Evolutionary conservation across 2,888 invertebrate species (phyloP).

Genomic region (Amphipoea lucens): DNA sequence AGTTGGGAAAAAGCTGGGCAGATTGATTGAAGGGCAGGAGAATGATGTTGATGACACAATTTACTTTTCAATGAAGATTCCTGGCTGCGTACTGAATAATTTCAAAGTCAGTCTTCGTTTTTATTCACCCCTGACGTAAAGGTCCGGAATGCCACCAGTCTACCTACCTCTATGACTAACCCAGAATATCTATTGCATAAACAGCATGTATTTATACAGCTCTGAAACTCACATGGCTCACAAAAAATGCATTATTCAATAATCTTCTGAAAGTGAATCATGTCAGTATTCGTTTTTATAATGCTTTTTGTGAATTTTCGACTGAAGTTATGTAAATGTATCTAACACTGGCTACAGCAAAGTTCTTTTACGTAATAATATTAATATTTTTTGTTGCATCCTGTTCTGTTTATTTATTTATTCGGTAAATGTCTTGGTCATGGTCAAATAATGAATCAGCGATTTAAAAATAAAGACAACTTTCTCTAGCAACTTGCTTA

Average conservation of each 20-base stretch:
- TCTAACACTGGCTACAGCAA: background rate
- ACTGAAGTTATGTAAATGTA: conserved; percentile 4
- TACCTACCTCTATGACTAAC: background rate
- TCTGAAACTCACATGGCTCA: conserved; percentile 4
- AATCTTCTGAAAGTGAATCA: conserved; percentile 14
- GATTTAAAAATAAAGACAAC: too few relatives aligned
- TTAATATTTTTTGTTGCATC: background rate
- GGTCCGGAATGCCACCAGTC: background rate
- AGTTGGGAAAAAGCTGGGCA: background rate
- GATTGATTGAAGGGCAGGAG: background rate
- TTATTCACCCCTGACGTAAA: conserved; percentile 4
- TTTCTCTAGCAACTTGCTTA: background rate
- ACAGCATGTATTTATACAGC: background rate
- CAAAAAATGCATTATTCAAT: conserved; percentile 16
- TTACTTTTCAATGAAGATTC: background rate
- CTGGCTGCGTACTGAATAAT: background rate
- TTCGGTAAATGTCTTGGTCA: background rate
- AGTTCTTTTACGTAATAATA: conserved; percentile 3
- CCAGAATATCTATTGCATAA: conserved; percentile 1
- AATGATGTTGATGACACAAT: background rate
- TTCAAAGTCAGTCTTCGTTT: background rate
- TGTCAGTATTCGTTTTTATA: background rate
- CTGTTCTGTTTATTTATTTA: conserved; percentile 10
- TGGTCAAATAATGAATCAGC: background rate
- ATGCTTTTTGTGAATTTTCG: background rate